Evolutionary conservation across 2,113 vertebrate genomes (phyloP), one percentile per base, ranked within the genome.

Genomic region (Ramphastos sulfuratus): DNA sequence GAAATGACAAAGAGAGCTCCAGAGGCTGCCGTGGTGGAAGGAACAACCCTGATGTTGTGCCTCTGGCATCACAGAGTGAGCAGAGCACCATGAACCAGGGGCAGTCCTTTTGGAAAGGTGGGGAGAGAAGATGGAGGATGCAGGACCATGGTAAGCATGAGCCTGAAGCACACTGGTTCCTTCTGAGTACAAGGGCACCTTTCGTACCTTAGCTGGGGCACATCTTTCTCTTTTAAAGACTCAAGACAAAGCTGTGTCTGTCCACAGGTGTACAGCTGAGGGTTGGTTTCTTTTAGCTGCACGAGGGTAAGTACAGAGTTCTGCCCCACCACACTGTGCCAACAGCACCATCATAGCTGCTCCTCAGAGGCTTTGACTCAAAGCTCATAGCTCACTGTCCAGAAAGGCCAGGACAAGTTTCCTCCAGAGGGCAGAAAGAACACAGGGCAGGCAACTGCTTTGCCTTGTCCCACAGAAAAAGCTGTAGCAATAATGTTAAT

Each of bases 21-120:
- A 16, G 23, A 10, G 1, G 1, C 35, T 87, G 64, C 72, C 10
- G 1, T 12, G 56, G 50, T 81, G 59, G 39, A 81, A 69, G 33
- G n/a, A n/a, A n/a, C 14, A 8, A 35, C 15, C 56, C n/a, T 1
- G 0, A 2, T 21, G 13, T 56, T 64, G 9, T 0, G 1, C 24
- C 50, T 77, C 37, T 33, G 60, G 42, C 42, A 35, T 14, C 0
- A 0, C 37, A 69, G 65, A 77, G 12, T 20, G 69, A 50, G 39
- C 23, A 24, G 21, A 72, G 8, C 16, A 9, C 1, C 0, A 9
- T 30, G 71, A 77, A 30, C 7, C 19, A 3, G 1, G 12, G 37
- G 21, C 37, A 75, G 39, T 12, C 7, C 7, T 5, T 78, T 67
- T 66, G 63, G 23, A 58, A 72, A 35, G 33, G 17, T 14, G 30